Evolutionary conservation across 2,797 vertebrate species (phyloP).

Genomic region (Brachymystax lenok): DNA sequence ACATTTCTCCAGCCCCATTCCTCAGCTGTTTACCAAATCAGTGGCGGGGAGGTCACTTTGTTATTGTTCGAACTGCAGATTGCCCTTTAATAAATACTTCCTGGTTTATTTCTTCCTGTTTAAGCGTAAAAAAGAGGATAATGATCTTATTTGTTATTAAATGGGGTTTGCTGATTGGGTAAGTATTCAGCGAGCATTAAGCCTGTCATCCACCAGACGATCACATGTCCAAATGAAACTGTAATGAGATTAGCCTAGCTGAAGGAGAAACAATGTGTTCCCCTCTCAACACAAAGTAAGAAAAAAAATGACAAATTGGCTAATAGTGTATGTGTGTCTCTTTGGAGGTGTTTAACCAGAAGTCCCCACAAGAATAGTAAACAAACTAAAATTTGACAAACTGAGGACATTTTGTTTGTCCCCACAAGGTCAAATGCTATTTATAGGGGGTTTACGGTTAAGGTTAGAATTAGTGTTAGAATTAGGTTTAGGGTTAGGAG

Average conservation of each 20-base stretch:
- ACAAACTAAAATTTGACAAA: too few relatives aligned
- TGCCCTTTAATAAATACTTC: slow-evolving; percentile 34
- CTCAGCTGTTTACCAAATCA: too few relatives aligned
- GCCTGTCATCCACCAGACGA: slow-evolving; percentile 70
- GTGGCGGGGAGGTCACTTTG: too few relatives aligned
- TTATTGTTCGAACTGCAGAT: too few relatives aligned
- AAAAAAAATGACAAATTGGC: slow-evolving; percentile 54
- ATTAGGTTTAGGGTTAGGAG: too few relatives aligned
- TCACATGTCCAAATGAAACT: slow-evolving; percentile 75
- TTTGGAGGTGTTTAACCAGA: too few relatives aligned
- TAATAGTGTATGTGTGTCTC: slow-evolving; percentile 35
- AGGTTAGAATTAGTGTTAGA: too few relatives aligned
- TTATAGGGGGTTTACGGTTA: too few relatives aligned
- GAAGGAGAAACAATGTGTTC: slow-evolving; percentile 66
- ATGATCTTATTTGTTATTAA: slow-evolving; percentile 63
- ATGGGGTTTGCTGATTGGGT: slow-evolving; percentile 48
- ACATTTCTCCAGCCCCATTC: too few relatives aligned
- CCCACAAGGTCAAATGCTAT: too few relatives aligned
- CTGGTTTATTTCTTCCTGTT: slow-evolving; percentile 36
- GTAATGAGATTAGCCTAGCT: slow-evolving; percentile 71
- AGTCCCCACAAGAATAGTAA: too few relatives aligned
- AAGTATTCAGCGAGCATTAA: slow-evolving; percentile 57
- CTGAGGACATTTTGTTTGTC: too few relatives aligned
- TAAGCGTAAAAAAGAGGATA: slow-evolving; percentile 50
- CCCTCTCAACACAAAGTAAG: slow-evolving; percentile 42